Base-by-base conservation (phyloP, 2,888 invertebrate genomes). In the Acanthosepion lycidas region DNA sequence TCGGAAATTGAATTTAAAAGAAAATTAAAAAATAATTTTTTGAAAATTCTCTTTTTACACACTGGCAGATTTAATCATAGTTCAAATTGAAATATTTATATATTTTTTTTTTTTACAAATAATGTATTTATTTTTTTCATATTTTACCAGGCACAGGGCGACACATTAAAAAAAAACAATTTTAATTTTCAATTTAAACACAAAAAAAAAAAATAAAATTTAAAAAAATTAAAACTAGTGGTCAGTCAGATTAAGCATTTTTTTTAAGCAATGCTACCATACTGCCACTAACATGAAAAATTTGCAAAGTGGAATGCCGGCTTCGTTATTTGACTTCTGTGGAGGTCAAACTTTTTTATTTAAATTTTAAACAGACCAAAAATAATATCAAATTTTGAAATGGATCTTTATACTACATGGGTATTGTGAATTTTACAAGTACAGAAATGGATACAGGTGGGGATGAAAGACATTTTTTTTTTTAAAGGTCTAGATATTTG, bases 291-390 rank as follows among this genome's bases (percentile, higher is more conserved):
- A n/a, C n/a, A 78, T 78, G 12, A 53, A 59, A 59, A 59, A n/a
- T 78, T n/a, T 78, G 78, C 78, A 78, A 78, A 78, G 78, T 78
- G 78, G n/a, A 78, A 78, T 78, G 78, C 78, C 78, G 78, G 78
- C 78, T n/a, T 78, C n/a, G n/a, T 64, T 78, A 33, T 78, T 78
- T 78, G n/a, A 78, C 78, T n/a, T n/a, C n/a, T n/a, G 78, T 78
- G n/a, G n/a, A n/a, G n/a, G n/a, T 78, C 78, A 78, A 78, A n/a
- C 1, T 64, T 51, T 12, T 5, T 6, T 4, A n/a, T n/a, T 78
- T 15, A n/a, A 6, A n/a, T 78, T 78, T 78, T n/a, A 78, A 78
- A 78, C 12, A 78, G n/a, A n/a, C 78, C n/a, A n/a, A n/a, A n/a
- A 78, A 78, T n/a, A n/a, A 78, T n/a, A 78, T n/a, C n/a, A 78